Evolutionary conservation across 2,113 vertebrate species (phyloP).

Genomic region (Excalfactoria chinensis): DNA sequence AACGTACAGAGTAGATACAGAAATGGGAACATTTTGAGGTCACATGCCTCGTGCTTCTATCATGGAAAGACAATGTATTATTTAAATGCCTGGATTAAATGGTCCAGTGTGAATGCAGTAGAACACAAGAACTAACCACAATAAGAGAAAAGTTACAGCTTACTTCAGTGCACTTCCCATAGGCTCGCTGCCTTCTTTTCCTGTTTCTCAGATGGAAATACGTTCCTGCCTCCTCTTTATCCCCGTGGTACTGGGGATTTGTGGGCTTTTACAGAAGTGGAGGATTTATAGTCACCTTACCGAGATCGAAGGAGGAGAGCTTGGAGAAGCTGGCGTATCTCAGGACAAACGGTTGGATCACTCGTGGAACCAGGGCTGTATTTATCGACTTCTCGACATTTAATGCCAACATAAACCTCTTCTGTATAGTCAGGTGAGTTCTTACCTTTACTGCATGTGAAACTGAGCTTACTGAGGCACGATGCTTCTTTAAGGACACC

Average conservation of each 20-base stretch:
- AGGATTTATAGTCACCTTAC: slow-evolving; percentile 70
- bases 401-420: slow-evolving; percentile 77
- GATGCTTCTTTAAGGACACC: neutral
- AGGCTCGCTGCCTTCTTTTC: neutral
- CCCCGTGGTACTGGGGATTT: slow-evolving; percentile 68
- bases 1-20: neutral
- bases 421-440: slow-evolving; percentile 76
- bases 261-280: slow-evolving; percentile 62
- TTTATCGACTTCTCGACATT: slow-evolving; percentile 79
- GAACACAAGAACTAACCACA: neutral
- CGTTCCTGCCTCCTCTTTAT: neutral
- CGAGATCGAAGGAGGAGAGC: slow-evolving; percentile 62
- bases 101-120: neutral
- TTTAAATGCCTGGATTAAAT: neutral
- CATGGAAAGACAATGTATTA: neutral
- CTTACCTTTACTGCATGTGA: neutral
- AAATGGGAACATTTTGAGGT: neutral
- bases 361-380: slow-evolving; percentile 69
- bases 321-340: slow-evolving; percentile 57
- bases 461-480: neutral
- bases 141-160: neutral
- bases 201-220: slow-evolving; percentile 62
- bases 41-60: accelerated
- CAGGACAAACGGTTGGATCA: slow-evolving; percentile 71
- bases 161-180: neutral